Evolutionary conservation across 2,888 invertebrate species (phyloP).

Genomic region (Leucania comma): DNA sequence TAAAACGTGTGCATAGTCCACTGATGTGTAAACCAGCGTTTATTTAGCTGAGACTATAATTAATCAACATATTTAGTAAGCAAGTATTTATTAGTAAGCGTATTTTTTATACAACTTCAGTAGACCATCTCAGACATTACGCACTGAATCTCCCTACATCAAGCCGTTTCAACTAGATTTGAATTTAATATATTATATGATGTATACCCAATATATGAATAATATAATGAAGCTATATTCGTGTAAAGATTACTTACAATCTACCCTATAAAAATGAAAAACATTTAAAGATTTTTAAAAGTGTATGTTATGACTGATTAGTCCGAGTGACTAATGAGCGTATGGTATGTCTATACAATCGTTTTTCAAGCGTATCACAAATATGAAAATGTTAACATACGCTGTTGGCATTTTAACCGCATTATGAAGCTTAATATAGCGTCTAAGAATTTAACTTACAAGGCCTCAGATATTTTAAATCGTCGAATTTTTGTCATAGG

Average conservation of each 20-base stretch:
- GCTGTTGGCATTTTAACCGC: neutral
- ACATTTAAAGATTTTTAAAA: neutral
- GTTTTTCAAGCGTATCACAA: constrained; percentile 13
- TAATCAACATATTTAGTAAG: constrained; percentile 25
- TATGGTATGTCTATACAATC: constrained; percentile 20
- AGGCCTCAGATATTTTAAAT: neutral
- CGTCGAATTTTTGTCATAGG: neutral
- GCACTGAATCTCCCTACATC: neutral
- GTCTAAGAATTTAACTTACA: neutral
- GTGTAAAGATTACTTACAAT: constrained; percentile 4
- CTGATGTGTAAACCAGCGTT: constrained; percentile 18
- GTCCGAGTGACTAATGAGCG: constrained; percentile 6
- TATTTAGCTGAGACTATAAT: constrained; percentile 18
- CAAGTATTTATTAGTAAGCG: constrained; percentile 32
- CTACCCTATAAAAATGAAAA: constrained; percentile 6
- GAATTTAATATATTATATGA: constrained; percentile 1
- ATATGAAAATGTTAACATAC: neutral
- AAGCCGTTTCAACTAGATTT: neutral
- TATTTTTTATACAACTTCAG: constrained; percentile 8
- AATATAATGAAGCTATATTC: neutral
- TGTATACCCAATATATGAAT: neutral
- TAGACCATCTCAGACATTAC: neutral
- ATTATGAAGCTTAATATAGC: neutral
- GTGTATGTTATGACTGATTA: neutral
- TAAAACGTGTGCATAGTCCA: constrained; percentile 8